These are phyloP conservation scores for Penaeus chinensis DNA, from an alignment of 1,140 invertebrate genomes.

Conservation along the genomic window DNA sequence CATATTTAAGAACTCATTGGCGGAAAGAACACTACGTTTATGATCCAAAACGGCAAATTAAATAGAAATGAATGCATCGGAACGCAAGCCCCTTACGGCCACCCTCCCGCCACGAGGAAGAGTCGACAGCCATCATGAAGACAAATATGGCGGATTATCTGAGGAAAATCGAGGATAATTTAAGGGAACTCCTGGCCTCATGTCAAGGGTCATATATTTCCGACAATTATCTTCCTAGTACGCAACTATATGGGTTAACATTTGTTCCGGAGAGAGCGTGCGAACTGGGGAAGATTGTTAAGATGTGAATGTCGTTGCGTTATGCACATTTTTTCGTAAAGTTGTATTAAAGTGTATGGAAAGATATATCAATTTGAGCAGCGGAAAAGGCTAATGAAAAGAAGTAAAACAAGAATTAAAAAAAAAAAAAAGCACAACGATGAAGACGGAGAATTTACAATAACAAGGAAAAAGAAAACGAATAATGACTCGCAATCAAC, in stretches of 20 bases:
- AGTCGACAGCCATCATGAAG: slow-evolving; percentile 50
- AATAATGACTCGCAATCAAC: no score
- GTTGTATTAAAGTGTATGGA: no score
- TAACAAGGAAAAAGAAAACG: no score
- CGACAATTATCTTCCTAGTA: slow-evolving; percentile 43
- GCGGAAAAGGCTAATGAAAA: no score
- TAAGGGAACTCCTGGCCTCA: slow-evolving; percentile 46
- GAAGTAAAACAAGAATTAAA: no score
- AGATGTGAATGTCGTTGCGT: background rate
- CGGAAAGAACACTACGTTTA: no score
- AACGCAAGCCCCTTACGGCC: slow-evolving; percentile 17
- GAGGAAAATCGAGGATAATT: slow-evolving; percentile 41
- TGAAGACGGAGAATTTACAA: no score
- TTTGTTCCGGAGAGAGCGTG: background rate
- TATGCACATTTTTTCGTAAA: no score
- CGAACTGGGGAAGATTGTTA: background rate
- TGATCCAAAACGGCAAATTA: background rate
- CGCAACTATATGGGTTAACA: slow-evolving; percentile 10
- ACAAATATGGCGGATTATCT: slow-evolving; percentile 53
- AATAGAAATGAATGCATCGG: background rate
- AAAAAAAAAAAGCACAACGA: no score
- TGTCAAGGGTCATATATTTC: slow-evolving; percentile 53
- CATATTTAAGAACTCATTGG: no score
- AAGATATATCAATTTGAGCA: no score
- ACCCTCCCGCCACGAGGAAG: slow-evolving; percentile 15